phyloP scores from a whole-genome alignment of 1,140 invertebrate species.

The Papilio xuthus region DNA sequence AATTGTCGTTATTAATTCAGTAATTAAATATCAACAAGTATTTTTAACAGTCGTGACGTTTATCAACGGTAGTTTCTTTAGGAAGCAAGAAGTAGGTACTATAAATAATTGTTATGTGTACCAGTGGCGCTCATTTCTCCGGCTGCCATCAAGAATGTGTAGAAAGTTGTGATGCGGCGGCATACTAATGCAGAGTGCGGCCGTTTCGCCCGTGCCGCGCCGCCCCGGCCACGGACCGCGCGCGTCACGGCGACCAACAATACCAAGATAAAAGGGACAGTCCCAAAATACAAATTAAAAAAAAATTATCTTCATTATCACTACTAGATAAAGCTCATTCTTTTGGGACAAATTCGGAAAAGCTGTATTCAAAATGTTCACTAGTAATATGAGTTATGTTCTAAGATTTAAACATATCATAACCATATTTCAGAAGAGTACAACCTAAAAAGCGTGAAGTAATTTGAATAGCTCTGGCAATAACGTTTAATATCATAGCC shows the following conservation, averaged over 20 bases:
- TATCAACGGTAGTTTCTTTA: constrained; percentile 33
- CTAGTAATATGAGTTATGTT: too few species aligned
- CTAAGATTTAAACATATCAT: too few species aligned
- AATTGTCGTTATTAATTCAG: not conserved
- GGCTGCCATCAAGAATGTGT: constrained; percentile 74
- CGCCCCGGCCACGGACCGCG: constrained; percentile 40
- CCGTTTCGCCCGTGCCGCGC: constrained; percentile 61
- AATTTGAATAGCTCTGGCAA: too few species aligned
- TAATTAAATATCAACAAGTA: not conserved
- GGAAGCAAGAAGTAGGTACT: constrained; percentile 38
- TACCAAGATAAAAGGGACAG: not conserved
- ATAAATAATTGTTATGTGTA: constrained; percentile 57
- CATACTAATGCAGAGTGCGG: constrained; percentile 73
- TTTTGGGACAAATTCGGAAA: too few species aligned
- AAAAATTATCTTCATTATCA: not conserved
- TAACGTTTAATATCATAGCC: not conserved
- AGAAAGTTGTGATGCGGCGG: constrained; percentile 78
- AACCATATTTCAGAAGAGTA: too few species aligned
- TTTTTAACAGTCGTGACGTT: not conserved
- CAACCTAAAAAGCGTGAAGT: too few species aligned
- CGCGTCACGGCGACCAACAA: constrained; percentile 5
- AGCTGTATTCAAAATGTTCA: too few species aligned
- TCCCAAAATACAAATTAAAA: not conserved
- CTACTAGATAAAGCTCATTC: too few species aligned
- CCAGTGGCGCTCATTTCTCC: constrained; percentile 73